phyloP scores from a whole-genome alignment of 2,888 invertebrate genomes.

The Melipona bicolor region DNA sequence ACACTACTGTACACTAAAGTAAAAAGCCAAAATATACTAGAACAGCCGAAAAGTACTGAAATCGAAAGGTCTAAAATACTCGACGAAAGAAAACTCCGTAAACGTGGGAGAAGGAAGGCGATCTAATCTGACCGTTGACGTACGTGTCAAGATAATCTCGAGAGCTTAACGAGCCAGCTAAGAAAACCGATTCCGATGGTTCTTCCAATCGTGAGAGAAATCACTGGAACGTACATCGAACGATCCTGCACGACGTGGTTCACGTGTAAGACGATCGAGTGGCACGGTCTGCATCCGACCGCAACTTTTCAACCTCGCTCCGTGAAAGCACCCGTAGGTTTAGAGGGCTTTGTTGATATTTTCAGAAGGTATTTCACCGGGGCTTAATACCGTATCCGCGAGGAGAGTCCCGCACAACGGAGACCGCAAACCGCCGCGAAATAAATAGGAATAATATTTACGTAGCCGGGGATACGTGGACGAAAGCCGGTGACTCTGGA shows the following conservation, averaged over 20 bases:
- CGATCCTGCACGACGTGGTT: neutral
- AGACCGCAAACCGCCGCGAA: constrained; percentile 1
- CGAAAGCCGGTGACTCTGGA: constrained; percentile 23
- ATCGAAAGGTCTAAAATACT: too few relatives aligned
- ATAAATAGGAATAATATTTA: constrained; percentile 52
- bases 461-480: constrained; percentile 30
- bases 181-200: too few relatives aligned
- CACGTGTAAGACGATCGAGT: too few relatives aligned
- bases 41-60: too few relatives aligned
- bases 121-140: too few relatives aligned
- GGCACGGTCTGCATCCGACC: too few relatives aligned
- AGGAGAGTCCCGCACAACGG: constrained; percentile 8
- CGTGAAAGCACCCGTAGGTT: neutral
- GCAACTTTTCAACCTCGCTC: too few relatives aligned
- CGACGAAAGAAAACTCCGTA: too few relatives aligned
- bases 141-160: too few relatives aligned
- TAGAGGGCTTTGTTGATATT: constrained; percentile 18
- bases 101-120: too few relatives aligned
- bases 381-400: constrained; percentile 25
- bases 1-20: too few relatives aligned
- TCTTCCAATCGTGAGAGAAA: neutral
- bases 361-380: constrained; percentile 12
- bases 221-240: neutral
- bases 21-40: too few relatives aligned
- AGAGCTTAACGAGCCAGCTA: neutral